phyloP scores from a whole-genome alignment of 2,888 invertebrate genomes.

The Nymphalis polychloros region DNA sequence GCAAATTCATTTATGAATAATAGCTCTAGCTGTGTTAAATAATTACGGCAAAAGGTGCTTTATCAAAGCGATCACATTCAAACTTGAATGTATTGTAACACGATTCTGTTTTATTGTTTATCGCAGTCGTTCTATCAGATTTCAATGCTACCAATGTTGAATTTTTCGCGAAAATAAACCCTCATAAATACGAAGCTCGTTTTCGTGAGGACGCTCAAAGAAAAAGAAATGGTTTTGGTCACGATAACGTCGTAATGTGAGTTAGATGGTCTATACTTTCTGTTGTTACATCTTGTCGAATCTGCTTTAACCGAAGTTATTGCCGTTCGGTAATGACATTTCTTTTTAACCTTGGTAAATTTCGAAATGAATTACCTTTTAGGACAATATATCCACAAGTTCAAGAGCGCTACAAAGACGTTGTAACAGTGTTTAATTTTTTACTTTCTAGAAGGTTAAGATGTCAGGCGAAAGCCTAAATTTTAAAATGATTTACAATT shows the following conservation, averaged over 20 bases:
- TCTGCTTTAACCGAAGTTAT: constrained; percentile 65
- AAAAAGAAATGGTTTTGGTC: constrained; percentile 70
- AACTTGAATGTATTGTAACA: constrained; percentile 45
- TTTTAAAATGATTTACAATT: neutral
- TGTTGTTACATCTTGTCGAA: constrained; percentile 67
- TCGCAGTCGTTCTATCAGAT: constrained; percentile 56
- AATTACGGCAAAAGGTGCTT: constrained; percentile 22
- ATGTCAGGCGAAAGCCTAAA: neutral
- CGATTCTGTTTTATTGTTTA: constrained; percentile 55
- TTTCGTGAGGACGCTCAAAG: constrained; percentile 69
- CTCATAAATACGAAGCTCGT: constrained; percentile 65
- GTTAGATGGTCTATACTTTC: constrained; percentile 66
- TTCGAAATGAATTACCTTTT: constrained; percentile 48
- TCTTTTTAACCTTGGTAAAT: constrained; percentile 60
- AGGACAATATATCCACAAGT: constrained; percentile 48
- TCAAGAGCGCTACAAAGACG: constrained; percentile 52
- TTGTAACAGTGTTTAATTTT: neutral
- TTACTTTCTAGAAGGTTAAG: neutral
- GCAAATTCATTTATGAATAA: neutral
- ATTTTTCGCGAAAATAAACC: constrained; percentile 58
- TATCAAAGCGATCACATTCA: constrained; percentile 38
- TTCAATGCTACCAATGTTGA: constrained; percentile 49
- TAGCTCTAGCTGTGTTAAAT: constrained; percentile 5
- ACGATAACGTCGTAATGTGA: constrained; percentile 68
- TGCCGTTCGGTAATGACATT: constrained; percentile 57